Evolutionary conservation across 2,888 invertebrate species (phyloP).

Genomic region (Empis livida): DNA sequence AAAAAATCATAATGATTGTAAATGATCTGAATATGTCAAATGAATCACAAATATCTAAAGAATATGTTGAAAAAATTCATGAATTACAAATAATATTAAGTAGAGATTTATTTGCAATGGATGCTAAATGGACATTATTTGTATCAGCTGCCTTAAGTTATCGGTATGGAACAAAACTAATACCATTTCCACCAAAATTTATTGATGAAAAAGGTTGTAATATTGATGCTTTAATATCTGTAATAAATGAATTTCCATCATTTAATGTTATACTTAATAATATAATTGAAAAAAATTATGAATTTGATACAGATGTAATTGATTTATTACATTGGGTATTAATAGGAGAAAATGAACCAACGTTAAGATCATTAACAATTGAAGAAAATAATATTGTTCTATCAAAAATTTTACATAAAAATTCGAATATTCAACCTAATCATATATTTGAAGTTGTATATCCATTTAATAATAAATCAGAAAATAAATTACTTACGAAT

Average conservation of each 20-base stretch:
- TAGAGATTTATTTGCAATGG: slow-evolving; percentile 46
- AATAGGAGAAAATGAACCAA: slow-evolving; percentile 46
- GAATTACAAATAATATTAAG: slow-evolving; percentile 31
- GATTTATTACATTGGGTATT: slow-evolving; percentile 55
- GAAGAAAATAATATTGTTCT: slow-evolving; percentile 44
- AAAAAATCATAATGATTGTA: no score
- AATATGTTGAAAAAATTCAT: slow-evolving; percentile 17
- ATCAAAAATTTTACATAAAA: slow-evolving; percentile 37
- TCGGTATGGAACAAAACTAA: slow-evolving; percentile 57
- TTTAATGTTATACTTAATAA: slow-evolving; percentile 30
- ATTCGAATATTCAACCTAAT: slow-evolving; percentile 42
- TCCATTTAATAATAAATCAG: slow-evolving; percentile 33
- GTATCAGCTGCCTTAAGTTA: slow-evolving; percentile 65
- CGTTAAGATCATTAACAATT: slow-evolving; percentile 41
- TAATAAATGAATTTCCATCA: slow-evolving; percentile 38
- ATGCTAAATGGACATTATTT: slow-evolving; percentile 70
- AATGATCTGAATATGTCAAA: no score
- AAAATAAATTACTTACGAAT: slow-evolving; percentile 39
- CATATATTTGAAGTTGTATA: slow-evolving; percentile 50
- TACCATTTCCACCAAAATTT: slow-evolving; percentile 55
- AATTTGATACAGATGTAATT: slow-evolving; percentile 40
- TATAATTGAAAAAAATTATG: slow-evolving; percentile 29
- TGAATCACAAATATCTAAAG: slow-evolving; percentile 6
- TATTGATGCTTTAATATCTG: slow-evolving; percentile 37
- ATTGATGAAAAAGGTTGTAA: slow-evolving; percentile 36